phyloP scores from a whole-genome alignment of 2,888 invertebrate genomes.

The Mycalesis mineus region DNA sequence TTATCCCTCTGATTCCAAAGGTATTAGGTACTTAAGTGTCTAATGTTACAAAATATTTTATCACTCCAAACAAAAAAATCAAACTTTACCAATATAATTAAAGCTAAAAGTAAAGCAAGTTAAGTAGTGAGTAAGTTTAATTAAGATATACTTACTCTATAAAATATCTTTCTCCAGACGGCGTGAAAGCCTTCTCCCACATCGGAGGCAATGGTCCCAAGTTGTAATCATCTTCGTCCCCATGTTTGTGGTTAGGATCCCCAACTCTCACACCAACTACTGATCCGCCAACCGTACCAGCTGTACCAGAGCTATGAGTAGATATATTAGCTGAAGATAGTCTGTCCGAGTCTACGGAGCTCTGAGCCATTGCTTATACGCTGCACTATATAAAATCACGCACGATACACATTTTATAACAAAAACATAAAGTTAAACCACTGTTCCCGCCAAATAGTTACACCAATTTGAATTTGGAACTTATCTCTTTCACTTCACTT shows the following conservation, averaged over 20 bases:
- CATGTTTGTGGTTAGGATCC: slow-evolving; percentile 61
- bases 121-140: too few relatives aligned
- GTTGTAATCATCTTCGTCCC: slow-evolving; percentile 84
- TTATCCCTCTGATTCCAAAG: too few relatives aligned
- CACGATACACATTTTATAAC: slow-evolving; percentile 21
- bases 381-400: slow-evolving; percentile 12
- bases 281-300: slow-evolving; percentile 68
- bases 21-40: too few relatives aligned
- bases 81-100: too few relatives aligned
- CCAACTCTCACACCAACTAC: slow-evolving; percentile 68
- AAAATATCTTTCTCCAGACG: slow-evolving; percentile 97
- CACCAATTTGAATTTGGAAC: slow-evolving; percentile 27
- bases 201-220: slow-evolving; percentile 95
- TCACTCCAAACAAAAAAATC: too few relatives aligned
- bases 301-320: slow-evolving; percentile 71
- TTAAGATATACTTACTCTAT: slow-evolving; percentile 89
- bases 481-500: slow-evolving; percentile 30
- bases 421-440: slow-evolving; percentile 6
- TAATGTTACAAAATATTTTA: too few relatives aligned
- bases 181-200: slow-evolving; percentile 99
- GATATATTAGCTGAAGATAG: slow-evolving; percentile 72
- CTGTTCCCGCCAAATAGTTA: slow-evolving; percentile 27
- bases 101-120: too few relatives aligned
- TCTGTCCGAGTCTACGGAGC: slow-evolving; percentile 70
- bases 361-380: slow-evolving; percentile 57